Conservation (phyloP, 1,140 invertebrate species). For the Hypsibius dujardini region DNA sequence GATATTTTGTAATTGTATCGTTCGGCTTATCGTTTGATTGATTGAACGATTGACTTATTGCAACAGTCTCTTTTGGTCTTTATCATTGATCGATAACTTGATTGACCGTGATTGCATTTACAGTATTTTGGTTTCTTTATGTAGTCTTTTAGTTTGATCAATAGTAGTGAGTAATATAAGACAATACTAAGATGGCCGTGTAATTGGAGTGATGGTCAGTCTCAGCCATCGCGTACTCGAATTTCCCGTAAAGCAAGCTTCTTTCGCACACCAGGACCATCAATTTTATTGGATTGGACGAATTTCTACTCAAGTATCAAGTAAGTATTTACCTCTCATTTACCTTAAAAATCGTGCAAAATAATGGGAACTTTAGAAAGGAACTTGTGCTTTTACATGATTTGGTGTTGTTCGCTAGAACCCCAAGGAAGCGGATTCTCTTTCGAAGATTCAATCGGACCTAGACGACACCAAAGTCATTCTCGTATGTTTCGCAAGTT, state of each 20-base stretch:
- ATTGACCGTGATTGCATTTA: not conserved
- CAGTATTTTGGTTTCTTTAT: too few species aligned
- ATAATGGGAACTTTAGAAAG: not conserved
- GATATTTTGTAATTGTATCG: too few species aligned
- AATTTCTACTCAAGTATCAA: constrained; percentile 63
- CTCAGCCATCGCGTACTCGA: too few species aligned
- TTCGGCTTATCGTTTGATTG: too few species aligned
- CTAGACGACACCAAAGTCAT: constrained; percentile 99
- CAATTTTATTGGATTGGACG: constrained; percentile 44
- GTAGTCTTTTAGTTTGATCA: too few species aligned
- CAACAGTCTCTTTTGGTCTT: not conserved
- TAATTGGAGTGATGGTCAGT: too few species aligned
- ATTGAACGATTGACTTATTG: too few species aligned
- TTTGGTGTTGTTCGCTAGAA: constrained; percentile 45
- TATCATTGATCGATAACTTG: not conserved
- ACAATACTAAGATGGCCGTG: too few species aligned
- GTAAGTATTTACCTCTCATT: constrained; percentile 23
- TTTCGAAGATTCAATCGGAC: constrained; percentile 90
- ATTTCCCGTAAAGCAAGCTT: too few species aligned
- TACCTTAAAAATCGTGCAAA: not conserved
- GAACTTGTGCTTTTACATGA: not conserved
- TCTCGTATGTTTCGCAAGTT: constrained; percentile 39
- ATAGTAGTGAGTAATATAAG: too few species aligned
- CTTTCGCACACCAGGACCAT: constrained; percentile 15
- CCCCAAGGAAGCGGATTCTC: constrained; percentile 83